These are phyloP conservation scores for Plectropomus leopardus DNA, from an alignment of 2,113 vertebrate species.

Conservation along the genomic window DNA sequence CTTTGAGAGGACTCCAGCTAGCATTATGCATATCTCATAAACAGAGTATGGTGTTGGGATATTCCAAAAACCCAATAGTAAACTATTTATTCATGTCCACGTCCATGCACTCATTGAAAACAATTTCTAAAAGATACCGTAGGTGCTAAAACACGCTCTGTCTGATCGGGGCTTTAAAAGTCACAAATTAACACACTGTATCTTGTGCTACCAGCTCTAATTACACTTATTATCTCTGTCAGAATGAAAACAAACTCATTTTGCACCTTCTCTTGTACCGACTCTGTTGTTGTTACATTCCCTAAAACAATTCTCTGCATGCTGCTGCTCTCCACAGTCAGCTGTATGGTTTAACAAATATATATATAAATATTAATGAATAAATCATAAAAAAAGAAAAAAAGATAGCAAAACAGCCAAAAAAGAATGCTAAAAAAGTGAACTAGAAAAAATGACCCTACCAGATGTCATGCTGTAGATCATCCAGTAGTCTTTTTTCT, in stretches of 20 bases:
- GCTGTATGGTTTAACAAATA: not conserved
- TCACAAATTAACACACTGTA: conserved; percentile 1
- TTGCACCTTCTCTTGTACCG: not conserved
- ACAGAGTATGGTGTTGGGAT: too few species aligned
- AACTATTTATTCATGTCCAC: too few species aligned
- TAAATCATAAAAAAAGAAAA: not conserved
- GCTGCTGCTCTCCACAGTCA: not conserved
- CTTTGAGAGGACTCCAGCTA: too few species aligned
- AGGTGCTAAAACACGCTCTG: too few species aligned
- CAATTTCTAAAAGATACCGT: too few species aligned
- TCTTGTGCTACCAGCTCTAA: not conserved
- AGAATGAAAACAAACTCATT: not conserved
- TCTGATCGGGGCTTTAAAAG: not conserved
- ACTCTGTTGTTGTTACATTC: not conserved
- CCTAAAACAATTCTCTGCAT: not conserved
- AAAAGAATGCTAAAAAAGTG: not conserved
- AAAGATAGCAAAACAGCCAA: not conserved
- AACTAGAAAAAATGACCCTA: not conserved
- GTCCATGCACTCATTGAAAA: too few species aligned
- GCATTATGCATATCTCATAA: too few species aligned
- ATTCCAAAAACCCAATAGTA: too few species aligned
- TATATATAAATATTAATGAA: not conserved
- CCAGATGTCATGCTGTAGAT: not conserved
- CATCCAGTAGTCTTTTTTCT: not conserved
- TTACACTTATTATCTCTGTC: not conserved